These are phyloP conservation scores for Laterallus jamaicensis DNA, from an alignment of 2,113 vertebrate genomes.

Conservation along the genomic window DNA sequence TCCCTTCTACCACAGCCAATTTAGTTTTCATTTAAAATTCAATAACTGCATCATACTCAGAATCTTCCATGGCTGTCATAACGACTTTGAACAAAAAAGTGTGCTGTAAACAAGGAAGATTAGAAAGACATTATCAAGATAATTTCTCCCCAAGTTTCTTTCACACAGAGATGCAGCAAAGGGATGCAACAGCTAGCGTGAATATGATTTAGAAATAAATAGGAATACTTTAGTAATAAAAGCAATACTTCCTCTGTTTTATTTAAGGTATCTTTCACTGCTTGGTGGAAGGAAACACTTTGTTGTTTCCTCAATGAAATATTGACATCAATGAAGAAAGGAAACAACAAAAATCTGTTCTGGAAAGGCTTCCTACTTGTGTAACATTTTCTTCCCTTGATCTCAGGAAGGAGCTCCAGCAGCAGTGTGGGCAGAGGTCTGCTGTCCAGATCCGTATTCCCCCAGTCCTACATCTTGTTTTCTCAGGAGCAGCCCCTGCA, in stretches of 20 bases:
- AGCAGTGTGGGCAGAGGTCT: fast-evolving
- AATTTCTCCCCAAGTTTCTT: constrained; percentile 55
- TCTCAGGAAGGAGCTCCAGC: background rate
- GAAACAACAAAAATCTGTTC: background rate
- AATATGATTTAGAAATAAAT: constrained; percentile 7
- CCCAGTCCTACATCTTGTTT: background rate
- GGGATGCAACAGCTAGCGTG: background rate
- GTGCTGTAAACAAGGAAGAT: constrained; percentile 70
- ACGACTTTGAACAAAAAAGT: constrained; percentile 69
- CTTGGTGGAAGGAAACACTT: background rate
- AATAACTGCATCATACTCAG: constrained; percentile 69
- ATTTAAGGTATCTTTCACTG: background rate
- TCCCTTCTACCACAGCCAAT: constrained; percentile 66
- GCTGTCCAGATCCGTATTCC: background rate
- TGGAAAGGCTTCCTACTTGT: background rate
- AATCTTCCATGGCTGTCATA: constrained; percentile 57
- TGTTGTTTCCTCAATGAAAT: background rate
- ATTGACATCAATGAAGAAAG: background rate
- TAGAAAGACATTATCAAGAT: constrained; percentile 64
- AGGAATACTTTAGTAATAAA: constrained; percentile 1
- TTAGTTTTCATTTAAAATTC: constrained; percentile 76
- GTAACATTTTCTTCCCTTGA: background rate
- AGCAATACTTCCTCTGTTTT: background rate
- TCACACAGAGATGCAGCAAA: constrained; percentile 9
- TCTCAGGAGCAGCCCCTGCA: background rate